Percentiles rank a stretch among this genome's conserved stretches.
phyloP scores from a whole-genome alignment of 1,140 invertebrate species.

The Galendromus occidentalis region DNA sequence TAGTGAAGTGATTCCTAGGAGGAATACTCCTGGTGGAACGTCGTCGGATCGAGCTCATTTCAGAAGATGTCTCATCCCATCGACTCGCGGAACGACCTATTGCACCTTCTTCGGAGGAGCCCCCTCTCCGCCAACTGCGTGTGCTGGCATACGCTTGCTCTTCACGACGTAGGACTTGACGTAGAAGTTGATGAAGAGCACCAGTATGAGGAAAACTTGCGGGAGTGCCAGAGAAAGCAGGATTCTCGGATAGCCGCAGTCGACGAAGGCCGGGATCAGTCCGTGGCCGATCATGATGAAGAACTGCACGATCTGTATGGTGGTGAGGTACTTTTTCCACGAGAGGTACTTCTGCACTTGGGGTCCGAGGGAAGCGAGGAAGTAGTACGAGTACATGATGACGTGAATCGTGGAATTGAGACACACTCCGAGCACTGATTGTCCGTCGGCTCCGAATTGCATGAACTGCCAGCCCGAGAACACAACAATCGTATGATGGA shows the following conservation, averaged over 20 bases:
- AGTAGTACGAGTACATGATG: conserved; percentile 60
- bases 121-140: no score
- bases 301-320: conserved; percentile 12
- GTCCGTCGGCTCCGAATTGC: conserved; percentile 39
- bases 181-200: neutral
- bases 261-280: conserved; percentile 10
- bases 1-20: no score
- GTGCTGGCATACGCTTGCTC: neutral
- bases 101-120: no score
- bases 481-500: conserved; percentile 84
- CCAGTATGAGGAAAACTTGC: neutral
- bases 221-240: neutral
- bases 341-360: conserved; percentile 9
- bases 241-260: neutral
- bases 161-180: neutral
- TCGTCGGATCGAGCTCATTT: no score
- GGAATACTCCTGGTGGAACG: no score
- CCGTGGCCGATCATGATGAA: conserved; percentile 10
- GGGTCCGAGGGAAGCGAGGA: conserved; percentile 34
- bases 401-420: conserved; percentile 52
- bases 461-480: conserved; percentile 82
- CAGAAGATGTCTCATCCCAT: no score
- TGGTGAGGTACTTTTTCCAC: conserved; percentile 14
- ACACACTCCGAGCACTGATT: neutral
- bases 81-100: no score